Base-by-base conservation (phyloP, 2,888 invertebrate species). In the Hololepta plana region DNA sequence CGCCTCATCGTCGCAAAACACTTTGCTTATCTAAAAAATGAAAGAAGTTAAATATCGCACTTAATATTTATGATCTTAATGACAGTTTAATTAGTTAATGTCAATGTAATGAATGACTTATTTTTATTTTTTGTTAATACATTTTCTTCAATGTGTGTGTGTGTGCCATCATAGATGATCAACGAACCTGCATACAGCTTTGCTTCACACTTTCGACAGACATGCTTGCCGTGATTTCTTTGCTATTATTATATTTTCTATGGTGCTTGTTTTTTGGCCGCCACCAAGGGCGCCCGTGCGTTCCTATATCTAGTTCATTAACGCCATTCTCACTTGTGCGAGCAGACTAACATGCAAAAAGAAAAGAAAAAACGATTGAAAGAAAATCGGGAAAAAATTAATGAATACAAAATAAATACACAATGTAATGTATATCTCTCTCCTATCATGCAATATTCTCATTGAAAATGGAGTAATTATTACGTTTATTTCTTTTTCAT, bases 1-100 rank as follows among this genome's bases (percentile, higher is more conserved):
- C 38, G 80, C 75, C 44, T 87, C 85, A 55, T 87, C 87, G 38
- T 81, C 80, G 34, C 67, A 58, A 50, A 73, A 66, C 38, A 72
- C 72, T 47, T 76, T 69, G 45, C 70, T 63, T 53, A 77, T 64
- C 79, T 80, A 63, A 14, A 58, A 64, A 32, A 37, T 38, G 35
- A 40, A 27, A 12, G n/a, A 22, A 4, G 11, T 8, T 15, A 9
- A 20, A 27, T 24, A n/a, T n/a, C n/a, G n/a, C n/a, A n/a, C n/a
- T 11, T 9, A 4, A 19, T 20, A 21, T 8, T 9, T 15, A 8
- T 15, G 6, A 25, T 8, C 12, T 11, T 4, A 23, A 9, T n/a
- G 17, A 17, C 17, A n/a, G n/a, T n/a, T n/a, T n/a, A n/a, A n/a
- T n/a, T n/a, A n/a, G 24, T 23, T 14, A 23, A 23, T 16, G 16